Evolutionary conservation across 2,797 vertebrate species (phyloP), one percentile per base, ranked within the genome.

Genomic region (Micromesistius poutassou): DNA sequence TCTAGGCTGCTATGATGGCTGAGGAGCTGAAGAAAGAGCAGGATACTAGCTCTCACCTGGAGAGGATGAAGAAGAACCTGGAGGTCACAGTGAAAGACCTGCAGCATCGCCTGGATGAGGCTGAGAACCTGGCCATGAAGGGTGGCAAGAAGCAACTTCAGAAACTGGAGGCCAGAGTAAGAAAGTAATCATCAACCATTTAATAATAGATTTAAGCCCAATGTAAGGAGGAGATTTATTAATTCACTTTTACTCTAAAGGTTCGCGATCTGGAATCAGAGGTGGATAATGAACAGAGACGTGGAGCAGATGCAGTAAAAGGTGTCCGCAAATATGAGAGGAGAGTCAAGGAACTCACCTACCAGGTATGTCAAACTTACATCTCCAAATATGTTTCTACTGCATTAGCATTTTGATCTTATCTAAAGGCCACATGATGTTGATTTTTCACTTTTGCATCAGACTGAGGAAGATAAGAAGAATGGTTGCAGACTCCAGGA

Each of bases 51-150:
- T 66, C 62, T 66, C 95, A 96, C 82, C 90, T 95, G 82, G 95
- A 95, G 81, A 89, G 95, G 73, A 95, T 95, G 95, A 95, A 95
- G 89, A 94, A 94, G 87, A 94, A 94, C 87, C 79, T 94, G 30
- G 94, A 94, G 75, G 92, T 71, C 70, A 71, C 70, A 71, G 70
- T 71, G 30, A 71, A 71, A 33, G 70, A 71, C 70, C 70, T 94
- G 78, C 95, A 95, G 88, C 90, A 78, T 0, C 94, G 95, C 25
- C 90, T 71, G 70, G 70, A 71, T 71, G 70, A 71, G 70, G 70
- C 70, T 31, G 68, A 71, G 68, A 71, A 71, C 68, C 68, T 71
- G 68, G 68, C 68, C 28, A 31, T 71, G 68, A 71, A 71, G 30
- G 28, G 68, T 30, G 68, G 30, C 68, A 71, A 71, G 68, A 71